Conservation (phyloP, 2,888 invertebrate species). For the Corbicula japonica region DNA sequence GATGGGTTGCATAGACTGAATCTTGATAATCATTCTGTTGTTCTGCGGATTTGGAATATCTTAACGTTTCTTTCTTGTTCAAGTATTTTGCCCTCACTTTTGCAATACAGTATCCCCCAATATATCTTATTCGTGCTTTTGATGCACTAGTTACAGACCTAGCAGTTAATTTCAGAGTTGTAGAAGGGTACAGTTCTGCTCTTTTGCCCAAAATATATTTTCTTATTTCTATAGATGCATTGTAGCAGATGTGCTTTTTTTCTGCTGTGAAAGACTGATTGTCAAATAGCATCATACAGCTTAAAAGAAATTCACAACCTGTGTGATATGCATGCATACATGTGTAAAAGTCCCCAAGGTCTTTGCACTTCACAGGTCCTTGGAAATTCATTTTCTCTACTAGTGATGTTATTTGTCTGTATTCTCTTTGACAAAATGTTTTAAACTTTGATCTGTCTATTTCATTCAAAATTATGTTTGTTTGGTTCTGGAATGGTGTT, state of each 20-base stretch:
- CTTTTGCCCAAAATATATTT: slow-evolving; percentile 29
- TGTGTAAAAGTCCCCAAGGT: slow-evolving; percentile 33
- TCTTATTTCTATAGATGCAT: slow-evolving; percentile 31
- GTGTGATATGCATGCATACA: slow-evolving; percentile 28
- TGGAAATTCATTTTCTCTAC: slow-evolving; percentile 18
- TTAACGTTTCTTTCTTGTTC: no score
- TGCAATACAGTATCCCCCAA: no score
- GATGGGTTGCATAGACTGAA: no score
- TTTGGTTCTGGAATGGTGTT: slow-evolving; percentile 29
- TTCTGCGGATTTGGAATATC: no score
- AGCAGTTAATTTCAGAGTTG: no score
- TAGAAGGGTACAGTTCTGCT: no score
- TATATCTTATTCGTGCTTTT: no score
- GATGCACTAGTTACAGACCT: no score
- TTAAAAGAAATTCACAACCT: slow-evolving; percentile 26
- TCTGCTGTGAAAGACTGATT: slow-evolving; percentile 20
- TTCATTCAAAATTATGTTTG: slow-evolving; percentile 28
- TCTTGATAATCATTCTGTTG: no score
- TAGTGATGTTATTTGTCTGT: slow-evolving; percentile 20
- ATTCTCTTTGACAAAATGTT: slow-evolving; percentile 35
- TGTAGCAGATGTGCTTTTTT: slow-evolving; percentile 41
- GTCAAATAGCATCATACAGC: slow-evolving; percentile 38
- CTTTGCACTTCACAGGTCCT: slow-evolving; percentile 21
- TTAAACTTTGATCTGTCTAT: slow-evolving; percentile 10
- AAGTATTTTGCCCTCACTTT: no score